Evolutionary conservation across 2,113 vertebrate species (phyloP), one percentile per base, ranked within the genome.

Genomic region (Mystacornis crossleyi): DNA sequence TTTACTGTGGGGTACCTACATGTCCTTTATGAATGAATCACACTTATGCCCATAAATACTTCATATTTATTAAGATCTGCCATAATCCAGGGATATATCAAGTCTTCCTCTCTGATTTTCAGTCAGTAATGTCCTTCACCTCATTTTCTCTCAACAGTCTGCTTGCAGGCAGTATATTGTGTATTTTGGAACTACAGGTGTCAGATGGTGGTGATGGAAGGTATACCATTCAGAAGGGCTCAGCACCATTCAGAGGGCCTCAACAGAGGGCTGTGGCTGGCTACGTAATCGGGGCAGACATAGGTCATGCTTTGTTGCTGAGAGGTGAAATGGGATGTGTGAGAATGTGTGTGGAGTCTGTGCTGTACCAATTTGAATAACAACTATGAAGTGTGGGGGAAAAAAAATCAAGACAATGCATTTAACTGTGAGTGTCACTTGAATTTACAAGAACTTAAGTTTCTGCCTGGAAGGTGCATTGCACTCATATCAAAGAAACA

Each of bases 171-270:
- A 77, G 8, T 21, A 21, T 8, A 18, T 2, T n/a, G 0, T 3
- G 0, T 48, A 8, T 61, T 42, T 40, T 57, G 36, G 43, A 24
- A 23, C 19, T 42, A 8, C 2, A 6, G 18, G 11, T 29, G 18
- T 62, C 57, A 42, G 21, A 48, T 4, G 6, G 6, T 7, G 24
- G 12, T 20, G 43, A 18, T 0, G 3, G n/a, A 67, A 86, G 9
- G 4, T 2, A 4, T 29, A 4, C 3, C 4, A 13, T n/a, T 75
- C 25, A n/a, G 51, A 78, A 7, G 4, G 9, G 1, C 16, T n/a
- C 33, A 20, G 18, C 15, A n/a, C 19, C 58, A 36, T 81, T 18
- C 15, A 73, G 14, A 51, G 42, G 21, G 1, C 25, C 16, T 58
- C 28, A 73, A 12, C 8, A 66, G 9, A 38, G 6, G 21, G 2